A percentile compares a stretch with the other conserved stretches of the same genome.
These are phyloP conservation scores for Drosophila austrosaltans DNA, from an alignment of 2,888 invertebrate genomes.

Conservation along the genomic window DNA sequence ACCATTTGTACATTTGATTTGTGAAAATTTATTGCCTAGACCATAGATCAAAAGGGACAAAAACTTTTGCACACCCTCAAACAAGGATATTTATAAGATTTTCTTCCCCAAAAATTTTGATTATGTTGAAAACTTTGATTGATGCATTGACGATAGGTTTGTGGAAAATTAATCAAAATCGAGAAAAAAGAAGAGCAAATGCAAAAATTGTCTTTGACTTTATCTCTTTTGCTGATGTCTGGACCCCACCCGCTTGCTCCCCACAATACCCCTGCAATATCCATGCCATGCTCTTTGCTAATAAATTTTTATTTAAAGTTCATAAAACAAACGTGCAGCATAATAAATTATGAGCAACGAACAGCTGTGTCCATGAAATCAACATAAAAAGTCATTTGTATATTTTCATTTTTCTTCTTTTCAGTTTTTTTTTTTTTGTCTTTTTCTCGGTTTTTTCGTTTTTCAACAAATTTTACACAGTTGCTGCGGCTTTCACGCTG, in stretches of 20 bases:
- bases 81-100: too few species aligned
- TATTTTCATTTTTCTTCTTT: conserved; percentile 49
- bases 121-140: conserved; percentile 54
- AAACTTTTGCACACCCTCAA: neutral
- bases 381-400: conserved; percentile 78
- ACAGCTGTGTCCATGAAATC: conserved; percentile 78
- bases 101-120: conserved; percentile 10
- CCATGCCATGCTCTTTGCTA: conserved; percentile 30
- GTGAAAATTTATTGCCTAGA: neutral
- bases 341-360: conserved; percentile 68
- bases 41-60: neutral
- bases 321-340: conserved; percentile 64
- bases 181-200: conserved; percentile 23
- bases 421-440: neutral
- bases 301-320: conserved; percentile 73
- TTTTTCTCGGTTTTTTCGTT: conserved; percentile 12
- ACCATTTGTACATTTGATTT: neutral
- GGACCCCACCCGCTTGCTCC: neutral
- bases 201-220: conserved; percentile 47
- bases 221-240: conserved; percentile 17
- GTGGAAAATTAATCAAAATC: conserved; percentile 46
- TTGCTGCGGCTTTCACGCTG: conserved; percentile 71
- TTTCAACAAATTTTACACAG: conserved; percentile 60
- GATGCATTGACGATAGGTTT: conserved; percentile 47
- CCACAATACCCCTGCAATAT: neutral